These are phyloP conservation scores for Vulpes vulpes DNA, from an alignment of 2,113 vertebrate species.

Conservation along the genomic window DNA sequence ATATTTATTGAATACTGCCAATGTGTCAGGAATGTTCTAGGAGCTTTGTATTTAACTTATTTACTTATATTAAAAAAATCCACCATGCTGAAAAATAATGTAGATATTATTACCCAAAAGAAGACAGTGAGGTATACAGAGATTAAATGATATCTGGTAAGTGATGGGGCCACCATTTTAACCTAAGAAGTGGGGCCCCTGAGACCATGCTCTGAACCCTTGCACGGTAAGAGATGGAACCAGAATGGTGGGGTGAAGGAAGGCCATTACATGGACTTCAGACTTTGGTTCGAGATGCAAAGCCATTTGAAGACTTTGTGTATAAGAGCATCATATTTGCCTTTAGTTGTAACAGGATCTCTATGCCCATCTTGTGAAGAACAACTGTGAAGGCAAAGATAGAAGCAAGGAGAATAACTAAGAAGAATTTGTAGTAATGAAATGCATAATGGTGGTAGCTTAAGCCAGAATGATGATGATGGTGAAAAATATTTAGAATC, in stretches of 20 bases:
- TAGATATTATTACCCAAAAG: not conserved
- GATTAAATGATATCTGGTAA: not conserved
- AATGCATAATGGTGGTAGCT: not conserved
- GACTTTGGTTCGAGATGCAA: not conserved
- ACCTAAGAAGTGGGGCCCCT: not conserved
- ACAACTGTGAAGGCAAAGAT: not conserved
- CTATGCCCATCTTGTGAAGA: not conserved
- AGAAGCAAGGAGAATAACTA: not conserved
- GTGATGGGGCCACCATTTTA: not conserved
- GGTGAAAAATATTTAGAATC: not conserved
- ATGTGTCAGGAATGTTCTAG: not conserved
- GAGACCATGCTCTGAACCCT: not conserved
- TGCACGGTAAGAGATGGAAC: not conserved
- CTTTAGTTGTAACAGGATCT: not conserved
- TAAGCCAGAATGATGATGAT: not conserved
- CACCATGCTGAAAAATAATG: not conserved
- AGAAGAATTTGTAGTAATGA: not conserved
- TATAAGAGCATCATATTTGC: not conserved
- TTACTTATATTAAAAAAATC: not conserved
- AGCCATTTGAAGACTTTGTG: not conserved
- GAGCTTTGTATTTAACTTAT: not conserved
- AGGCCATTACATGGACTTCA: not conserved
- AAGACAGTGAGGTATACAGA: not conserved
- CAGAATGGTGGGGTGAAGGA: not conserved
- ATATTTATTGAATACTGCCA: not conserved